Conservation (phyloP, 2,113 vertebrate species). For the Cathartes aura region DNA sequence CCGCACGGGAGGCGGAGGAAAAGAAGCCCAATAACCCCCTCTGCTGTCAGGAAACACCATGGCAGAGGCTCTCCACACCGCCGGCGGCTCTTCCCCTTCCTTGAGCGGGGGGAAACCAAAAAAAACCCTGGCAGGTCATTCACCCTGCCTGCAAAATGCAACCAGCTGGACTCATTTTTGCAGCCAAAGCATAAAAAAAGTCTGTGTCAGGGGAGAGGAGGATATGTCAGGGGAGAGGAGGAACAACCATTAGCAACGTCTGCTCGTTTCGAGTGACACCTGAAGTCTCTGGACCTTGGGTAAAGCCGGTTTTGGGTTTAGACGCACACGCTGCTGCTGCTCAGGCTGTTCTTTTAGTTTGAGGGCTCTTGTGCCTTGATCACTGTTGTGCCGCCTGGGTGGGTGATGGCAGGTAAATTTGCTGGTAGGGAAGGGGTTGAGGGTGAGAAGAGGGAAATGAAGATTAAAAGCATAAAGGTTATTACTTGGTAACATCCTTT, state of each 20-base stretch:
- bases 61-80: neutral
- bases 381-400: too few species aligned
- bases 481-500: neutral
- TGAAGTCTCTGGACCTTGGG: neutral
- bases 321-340: neutral
- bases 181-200: rapidly evolving
- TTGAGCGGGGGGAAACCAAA: too few species aligned
- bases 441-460: neutral
- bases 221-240: rapidly evolving
- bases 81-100: neutral
- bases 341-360: rapidly evolving
- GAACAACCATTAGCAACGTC: rapidly evolving
- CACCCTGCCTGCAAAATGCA: neutral
- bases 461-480: neutral
- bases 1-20: neutral
- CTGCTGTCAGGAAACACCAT: constrained; percentile 1
- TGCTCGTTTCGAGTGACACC: rapidly evolving
- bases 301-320: neutral
- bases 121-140: rapidly evolving
- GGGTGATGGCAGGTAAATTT: neutral
- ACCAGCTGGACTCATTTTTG: rapidly evolving
- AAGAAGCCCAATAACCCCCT: constrained; percentile 18
- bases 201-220: rapidly evolving
- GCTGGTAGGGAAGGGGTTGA: neutral
- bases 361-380: neutral